Conservation (phyloP, 2,888 invertebrate genomes). For the Agrotis segetum region DNA sequence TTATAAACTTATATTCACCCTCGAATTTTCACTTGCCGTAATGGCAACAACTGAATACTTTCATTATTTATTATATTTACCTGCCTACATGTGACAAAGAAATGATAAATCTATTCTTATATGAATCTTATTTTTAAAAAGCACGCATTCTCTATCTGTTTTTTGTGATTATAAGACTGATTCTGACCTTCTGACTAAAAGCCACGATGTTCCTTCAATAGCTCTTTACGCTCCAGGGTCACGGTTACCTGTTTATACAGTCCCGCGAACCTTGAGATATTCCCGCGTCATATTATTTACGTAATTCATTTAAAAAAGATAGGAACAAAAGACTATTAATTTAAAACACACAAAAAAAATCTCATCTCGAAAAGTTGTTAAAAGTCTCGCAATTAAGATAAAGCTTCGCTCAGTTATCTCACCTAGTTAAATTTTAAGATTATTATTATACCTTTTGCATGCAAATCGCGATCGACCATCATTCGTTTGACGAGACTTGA, state of each 20-base stretch:
- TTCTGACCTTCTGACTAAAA: too few relatives aligned
- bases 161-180: too few relatives aligned
- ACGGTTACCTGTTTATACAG: too few relatives aligned
- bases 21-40: background rate
- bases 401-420: slow-evolving; percentile 61
- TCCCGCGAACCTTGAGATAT: too few relatives aligned
- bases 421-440: slow-evolving; percentile 70
- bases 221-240: too few relatives aligned
- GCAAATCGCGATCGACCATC: slow-evolving; percentile 76
- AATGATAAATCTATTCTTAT: background rate
- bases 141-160: too few relatives aligned
- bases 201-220: too few relatives aligned
- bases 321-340: slow-evolving; percentile 1
- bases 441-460: slow-evolving; percentile 75
- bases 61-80: background rate
- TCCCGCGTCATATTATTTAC: too few relatives aligned
- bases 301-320: background rate
- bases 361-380: slow-evolving; percentile 27
- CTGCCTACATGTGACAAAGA: background rate
- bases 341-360: slow-evolving; percentile 27
- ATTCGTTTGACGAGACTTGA: slow-evolving; percentile 61
- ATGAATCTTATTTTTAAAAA: background rate
- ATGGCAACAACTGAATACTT: background rate
- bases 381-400: slow-evolving; percentile 64
- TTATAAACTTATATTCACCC: background rate